Evolutionary conservation across 2,888 invertebrate genomes (phyloP).

Genomic region (Harpalus rubripes): DNA sequence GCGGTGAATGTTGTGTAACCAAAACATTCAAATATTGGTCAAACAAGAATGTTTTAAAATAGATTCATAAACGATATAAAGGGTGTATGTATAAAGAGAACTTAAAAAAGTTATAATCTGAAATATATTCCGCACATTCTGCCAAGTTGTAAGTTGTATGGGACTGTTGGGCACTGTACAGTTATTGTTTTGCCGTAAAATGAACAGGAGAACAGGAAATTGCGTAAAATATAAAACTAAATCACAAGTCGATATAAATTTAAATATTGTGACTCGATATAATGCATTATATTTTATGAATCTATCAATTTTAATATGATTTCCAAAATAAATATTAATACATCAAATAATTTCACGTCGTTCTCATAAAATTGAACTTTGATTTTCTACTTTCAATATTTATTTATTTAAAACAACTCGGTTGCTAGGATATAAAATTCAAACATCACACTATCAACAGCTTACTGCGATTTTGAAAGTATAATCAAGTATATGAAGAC

Average conservation of each 20-base stretch:
- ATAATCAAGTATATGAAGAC: slow-evolving; percentile 57
- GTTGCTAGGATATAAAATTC: slow-evolving; percentile 21
- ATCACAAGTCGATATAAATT: too few relatives aligned
- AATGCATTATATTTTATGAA: neutral
- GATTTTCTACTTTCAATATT: neutral
- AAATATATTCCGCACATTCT: too few relatives aligned
- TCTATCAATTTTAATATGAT: neutral
- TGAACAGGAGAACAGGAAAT: too few relatives aligned
- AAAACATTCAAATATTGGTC: neutral
- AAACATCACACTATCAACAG: slow-evolving; percentile 23
- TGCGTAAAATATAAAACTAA: too few relatives aligned
- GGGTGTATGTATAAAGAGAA: too few relatives aligned
- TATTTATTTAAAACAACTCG: slow-evolving; percentile 9
- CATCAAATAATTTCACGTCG: neutral
- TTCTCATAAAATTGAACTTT: slow-evolving; percentile 6
- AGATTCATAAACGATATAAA: too few relatives aligned
- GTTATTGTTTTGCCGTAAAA: too few relatives aligned
- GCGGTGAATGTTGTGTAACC: neutral
- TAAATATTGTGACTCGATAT: too few relatives aligned
- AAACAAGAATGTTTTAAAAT: neutral
- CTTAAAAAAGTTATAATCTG: too few relatives aligned
- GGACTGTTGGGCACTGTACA: too few relatives aligned
- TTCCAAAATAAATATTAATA: slow-evolving; percentile 5
- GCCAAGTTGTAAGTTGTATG: too few relatives aligned
- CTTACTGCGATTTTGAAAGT: slow-evolving; percentile 47